phyloP scores from a whole-genome alignment of 2,797 vertebrate genomes.

The Cyclopterus lumpus region DNA sequence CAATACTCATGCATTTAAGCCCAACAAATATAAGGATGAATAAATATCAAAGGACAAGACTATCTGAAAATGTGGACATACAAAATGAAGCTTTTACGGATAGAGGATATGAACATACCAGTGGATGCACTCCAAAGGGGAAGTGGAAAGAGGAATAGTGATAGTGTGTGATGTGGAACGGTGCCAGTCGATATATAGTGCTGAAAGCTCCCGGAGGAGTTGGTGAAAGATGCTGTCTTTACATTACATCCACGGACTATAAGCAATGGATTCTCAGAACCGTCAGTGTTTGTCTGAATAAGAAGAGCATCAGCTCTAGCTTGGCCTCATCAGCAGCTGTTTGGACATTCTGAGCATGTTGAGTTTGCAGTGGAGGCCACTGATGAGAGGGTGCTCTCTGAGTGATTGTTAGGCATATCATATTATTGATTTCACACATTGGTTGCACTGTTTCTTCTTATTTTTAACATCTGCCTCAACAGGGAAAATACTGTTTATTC shows the following conservation, averaged over 20 bases:
- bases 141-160: constrained; percentile 27
- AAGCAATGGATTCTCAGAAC: constrained; percentile 42
- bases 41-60: constrained; percentile 21
- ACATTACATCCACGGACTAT: constrained; percentile 51
- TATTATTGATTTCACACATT: constrained; percentile 13
- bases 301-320: too few species aligned
- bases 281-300: constrained; percentile 6
- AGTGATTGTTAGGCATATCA: not conserved
- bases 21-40: constrained; percentile 28
- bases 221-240: constrained; percentile 50
- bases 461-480: not conserved
- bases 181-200: constrained; percentile 45
- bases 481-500: not conserved
- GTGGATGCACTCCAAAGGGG: constrained; percentile 32
- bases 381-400: not conserved
- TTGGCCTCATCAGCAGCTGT: constrained; percentile 7
- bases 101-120: constrained; percentile 11
- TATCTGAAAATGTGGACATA: not conserved
- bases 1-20: constrained; percentile 17
- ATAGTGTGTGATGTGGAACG: constrained; percentile 40
- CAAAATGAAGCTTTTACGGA: constrained; percentile 34
- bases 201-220: constrained; percentile 65
- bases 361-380: not conserved
- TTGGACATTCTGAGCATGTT: constrained; percentile 10
- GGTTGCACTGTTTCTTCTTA: not conserved